Base-by-base conservation (phyloP, 2,113 vertebrate genomes). In the Corvus hawaiiensis region DNA sequence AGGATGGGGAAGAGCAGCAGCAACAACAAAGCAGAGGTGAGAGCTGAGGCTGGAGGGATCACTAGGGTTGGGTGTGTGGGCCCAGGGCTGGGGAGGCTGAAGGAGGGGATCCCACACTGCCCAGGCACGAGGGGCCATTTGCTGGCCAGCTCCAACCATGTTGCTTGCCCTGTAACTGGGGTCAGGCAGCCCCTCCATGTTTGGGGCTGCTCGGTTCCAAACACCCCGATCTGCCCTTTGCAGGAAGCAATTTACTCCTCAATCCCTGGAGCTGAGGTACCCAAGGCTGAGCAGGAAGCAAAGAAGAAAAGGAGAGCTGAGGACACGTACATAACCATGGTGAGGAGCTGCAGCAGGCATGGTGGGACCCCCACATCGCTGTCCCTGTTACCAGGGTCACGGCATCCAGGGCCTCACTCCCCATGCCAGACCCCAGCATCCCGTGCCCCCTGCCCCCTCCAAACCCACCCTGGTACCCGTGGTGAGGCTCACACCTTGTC, bases 261-360 rank as follows among this genome's bases (percentile, higher is more conserved):
- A 0, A 9, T 98, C 72, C 74, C 78, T 17, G 83, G n/a, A 10
- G 23, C 8, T 19, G 94, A 87, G 55, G 27, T 46, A 8, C 80
- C 69, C 44, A 94, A 96, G 69, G 43, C 14, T 1, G 90, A 96
- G 8, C 93, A 78, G 78, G 92, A 95, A 19, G 43, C 81, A 1
- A 84, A 93, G 41, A 69, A 90, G 76, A 90, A 74, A 67, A 94
- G 7, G 41, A 95, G 37, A 51, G 62, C 96, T 1, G 98, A 98
- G 63, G 90, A 94, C 63, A 97, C 91, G 20, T 98, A 98, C 87
- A 85, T 98, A 77, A 98, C 90, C 86, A 98, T 98, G 98, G 98
- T 98, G 88, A 98, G 86, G 56, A 59, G 66, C 71, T 26, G 66
- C 7, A n/a, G 64, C 51, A 37, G 63, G 35, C 0, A 0, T 3